Base-by-base conservation (phyloP, 2,113 vertebrate genomes). In the Neotragus pygmaeus region DNA sequence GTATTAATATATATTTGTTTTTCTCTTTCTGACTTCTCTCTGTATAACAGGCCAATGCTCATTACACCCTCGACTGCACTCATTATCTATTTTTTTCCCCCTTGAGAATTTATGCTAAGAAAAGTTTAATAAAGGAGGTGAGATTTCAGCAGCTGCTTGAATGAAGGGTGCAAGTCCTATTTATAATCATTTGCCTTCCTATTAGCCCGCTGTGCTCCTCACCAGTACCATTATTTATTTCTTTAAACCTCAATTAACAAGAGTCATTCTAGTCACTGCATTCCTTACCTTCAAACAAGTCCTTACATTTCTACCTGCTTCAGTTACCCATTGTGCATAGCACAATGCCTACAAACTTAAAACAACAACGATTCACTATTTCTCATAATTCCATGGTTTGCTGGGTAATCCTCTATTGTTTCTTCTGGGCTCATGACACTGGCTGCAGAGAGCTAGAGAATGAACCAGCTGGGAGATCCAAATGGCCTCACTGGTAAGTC, bases 101-200 rank as follows among this genome's bases (percentile, higher is more conserved):
- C 51, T 30, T 81, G 83, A 57, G 78, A 83, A 89, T 92, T 89
- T 77, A 89, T 64, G 60, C 5, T 62, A 62, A 91, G n/a, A 83
- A 93, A 93, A 96, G 62, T 36, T 90, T 91, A 83, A 55, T 62
- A 89, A 91, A 51, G 39, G 51, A 95, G 30, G 83, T 90, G 19
- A 80, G 62, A 86, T 70, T 93, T 86, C 80, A 92, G 55, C 47
- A 91, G 87, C 49, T 93, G 58, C 57, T 90, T 58, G 62, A 91
- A 95, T 88, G 66, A 95, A 93, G 83, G 45, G 91, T 94, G 39
- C 25, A 89, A 82, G 36, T 91, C 43, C 78, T 86, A 73, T 93
- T 97, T 87, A 95, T 57, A 91, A 82, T 62, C 58, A 25, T 57
- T 85, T 62, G 77, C 45, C 77, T 96, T 96, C 55, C 55, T 57